Base-by-base conservation (phyloP, 2,888 invertebrate species). In the Hesperia comma region DNA sequence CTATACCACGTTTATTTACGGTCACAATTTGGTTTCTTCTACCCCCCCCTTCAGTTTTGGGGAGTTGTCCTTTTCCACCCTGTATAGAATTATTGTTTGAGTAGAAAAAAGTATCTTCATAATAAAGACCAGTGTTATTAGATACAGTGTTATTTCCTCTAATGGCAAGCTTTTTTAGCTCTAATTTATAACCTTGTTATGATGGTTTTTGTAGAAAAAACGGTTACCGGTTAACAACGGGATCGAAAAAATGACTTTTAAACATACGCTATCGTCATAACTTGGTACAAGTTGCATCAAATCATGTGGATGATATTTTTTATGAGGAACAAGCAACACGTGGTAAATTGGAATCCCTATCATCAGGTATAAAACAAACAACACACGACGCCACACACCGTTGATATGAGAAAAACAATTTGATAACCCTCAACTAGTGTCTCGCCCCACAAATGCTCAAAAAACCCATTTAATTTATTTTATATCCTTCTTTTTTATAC, bases 251-350 rank as follows among this genome's bases (percentile, higher is more conserved):
- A 84, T 86, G 26, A 83, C 81, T 86, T 83, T 84, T 83, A 88
- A 88, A 84, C 86, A 88, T 85, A 90, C 85, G 85, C 85, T 88
- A 85, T 86, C 87, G 83, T 87, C 87, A 86, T 87, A 88, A 87
- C 85, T 78, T 78, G 78, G 74, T 82, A 87, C 85, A 90, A 90
- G 90, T 90, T 92, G 88, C 88, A 80, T 86, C 84, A 85, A 88
- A 90, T 89, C 84, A 86, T 88, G 86, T 91, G 85, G 87, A 86
- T 88, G 88, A 86, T 83, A 86, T 86, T 89, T 90, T 91, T 90
- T 90, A 86, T 79, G 72, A 68, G 71, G 75, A 76, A 78, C 73
- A 71, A 85, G 79, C 83, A 83, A 83, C 92, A 92, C 90, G 88
- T 90, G 92, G 89, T 91, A 88, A 91, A 91, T 92, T 91, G 83